Conservation (phyloP, 2,797 vertebrate species). For the Percopsis omiscomaycus region DNA sequence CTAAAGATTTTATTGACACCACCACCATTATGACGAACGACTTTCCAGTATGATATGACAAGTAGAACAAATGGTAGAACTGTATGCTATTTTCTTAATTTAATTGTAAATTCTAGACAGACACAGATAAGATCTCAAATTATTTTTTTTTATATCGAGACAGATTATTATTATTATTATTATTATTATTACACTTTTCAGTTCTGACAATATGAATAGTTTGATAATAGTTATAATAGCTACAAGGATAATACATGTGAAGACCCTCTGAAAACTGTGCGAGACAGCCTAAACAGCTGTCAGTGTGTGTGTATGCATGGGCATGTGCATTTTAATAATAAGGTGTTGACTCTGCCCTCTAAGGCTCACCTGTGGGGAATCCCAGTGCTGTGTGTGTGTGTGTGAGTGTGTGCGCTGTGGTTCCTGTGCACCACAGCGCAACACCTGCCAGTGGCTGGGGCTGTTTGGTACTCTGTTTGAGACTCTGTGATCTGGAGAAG, state of each 20-base stretch:
- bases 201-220: neutral
- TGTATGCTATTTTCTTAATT: no score
- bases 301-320: constrained; percentile 33
- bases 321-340: constrained; percentile 65
- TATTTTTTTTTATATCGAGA: no score
- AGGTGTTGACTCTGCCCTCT: constrained; percentile 73
- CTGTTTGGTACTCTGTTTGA: constrained; percentile 78
- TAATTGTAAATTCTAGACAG: no score
- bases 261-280: constrained; percentile 33
- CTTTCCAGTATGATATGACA: no score
- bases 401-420: constrained; percentile 17
- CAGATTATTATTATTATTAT: neutral
- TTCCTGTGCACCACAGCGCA: constrained; percentile 76
- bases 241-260: constrained; percentile 6
- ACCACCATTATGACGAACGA: no score
- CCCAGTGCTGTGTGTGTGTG: constrained; percentile 47
- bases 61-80: no score
- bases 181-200: neutral
- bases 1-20: no score
- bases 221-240: neutral
- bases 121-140: no score
- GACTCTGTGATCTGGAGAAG: constrained; percentile 71
- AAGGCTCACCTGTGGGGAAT: constrained; percentile 72
- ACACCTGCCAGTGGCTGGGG: constrained; percentile 91
- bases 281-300: constrained; percentile 63